These are phyloP conservation scores for Helleia helle DNA, from an alignment of 2,888 invertebrate genomes.

Conservation along the genomic window DNA sequence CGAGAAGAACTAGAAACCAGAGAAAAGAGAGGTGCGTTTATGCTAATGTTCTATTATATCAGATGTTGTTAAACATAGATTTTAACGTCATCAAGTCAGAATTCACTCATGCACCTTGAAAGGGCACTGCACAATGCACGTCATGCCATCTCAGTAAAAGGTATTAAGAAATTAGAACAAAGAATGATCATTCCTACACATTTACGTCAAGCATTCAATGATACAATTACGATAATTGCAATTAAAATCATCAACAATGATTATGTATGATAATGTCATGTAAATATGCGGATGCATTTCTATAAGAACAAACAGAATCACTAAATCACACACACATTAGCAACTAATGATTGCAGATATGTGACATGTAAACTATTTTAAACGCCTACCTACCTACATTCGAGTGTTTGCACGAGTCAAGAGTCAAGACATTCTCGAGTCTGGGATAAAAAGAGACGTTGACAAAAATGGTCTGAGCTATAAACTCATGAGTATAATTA, in stretches of 20 bases:
- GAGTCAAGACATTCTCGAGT: slow-evolving; percentile 37
- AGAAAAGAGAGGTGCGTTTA: too few relatives aligned
- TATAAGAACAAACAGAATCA: slow-evolving; percentile 7
- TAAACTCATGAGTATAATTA: slow-evolving; percentile 50
- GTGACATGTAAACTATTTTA: slow-evolving; percentile 10
- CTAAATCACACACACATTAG: slow-evolving; percentile 10
- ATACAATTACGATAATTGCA: slow-evolving; percentile 5
- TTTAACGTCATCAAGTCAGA: not conserved
- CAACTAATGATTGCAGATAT: slow-evolving; percentile 16
- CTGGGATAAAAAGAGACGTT: slow-evolving; percentile 23
- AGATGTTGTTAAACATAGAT: too few relatives aligned
- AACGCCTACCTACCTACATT: slow-evolving; percentile 2
- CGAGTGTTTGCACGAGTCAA: slow-evolving; percentile 15
- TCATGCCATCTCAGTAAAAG: too few relatives aligned
- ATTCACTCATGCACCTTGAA: too few relatives aligned
- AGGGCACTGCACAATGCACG: too few relatives aligned
- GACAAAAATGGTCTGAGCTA: slow-evolving; percentile 42
- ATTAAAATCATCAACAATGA: slow-evolving; percentile 3
- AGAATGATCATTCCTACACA: too few relatives aligned
- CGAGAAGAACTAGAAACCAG: too few relatives aligned
- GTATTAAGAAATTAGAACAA: too few relatives aligned
- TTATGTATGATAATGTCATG: slow-evolving; percentile 12
- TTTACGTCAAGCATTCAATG: not conserved
- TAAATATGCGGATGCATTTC: slow-evolving; percentile 20
- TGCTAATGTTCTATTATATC: too few relatives aligned